phyloP scores from a whole-genome alignment of 23 tunicate species.

The Halocynthia aurantium region DNA sequence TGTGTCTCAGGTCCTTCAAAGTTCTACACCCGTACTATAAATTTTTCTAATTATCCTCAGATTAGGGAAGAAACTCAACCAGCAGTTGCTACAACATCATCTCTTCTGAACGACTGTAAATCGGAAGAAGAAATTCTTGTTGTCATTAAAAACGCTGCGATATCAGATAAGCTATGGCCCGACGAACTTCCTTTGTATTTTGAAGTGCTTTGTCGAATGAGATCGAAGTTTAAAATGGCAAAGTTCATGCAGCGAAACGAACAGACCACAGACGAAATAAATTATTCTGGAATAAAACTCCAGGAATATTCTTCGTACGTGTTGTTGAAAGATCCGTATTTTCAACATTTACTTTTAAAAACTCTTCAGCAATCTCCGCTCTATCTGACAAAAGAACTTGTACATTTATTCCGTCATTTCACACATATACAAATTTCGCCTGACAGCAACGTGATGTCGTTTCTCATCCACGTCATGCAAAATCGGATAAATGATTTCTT shows the following conservation, averaged over 20 bases:
- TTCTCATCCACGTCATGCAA: slow-evolving; percentile 14
- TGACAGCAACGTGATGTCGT: slow-evolving; percentile 17
- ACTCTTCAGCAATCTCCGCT: not conserved
- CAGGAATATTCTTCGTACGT: not conserved
- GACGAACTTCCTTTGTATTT: slow-evolving; percentile 13
- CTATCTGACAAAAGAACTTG: slow-evolving; percentile 10
- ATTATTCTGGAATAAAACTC: not conserved
- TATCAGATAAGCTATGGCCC: slow-evolving; percentile 8
- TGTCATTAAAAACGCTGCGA: slow-evolving; percentile 2
- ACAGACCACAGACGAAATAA: not conserved
- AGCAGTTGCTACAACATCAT: slow-evolving; percentile 7
- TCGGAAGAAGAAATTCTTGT: slow-evolving; percentile 20
- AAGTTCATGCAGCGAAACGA: not conserved
- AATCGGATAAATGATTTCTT: slow-evolving; percentile 52
- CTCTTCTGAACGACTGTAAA: slow-evolving; percentile 1
- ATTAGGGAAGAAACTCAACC: not conserved
- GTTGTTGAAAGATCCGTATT: slow-evolving; percentile 3
- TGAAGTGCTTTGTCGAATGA: not conserved
- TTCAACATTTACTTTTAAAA: slow-evolving; percentile 10
- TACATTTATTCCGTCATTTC: slow-evolving; percentile 1
- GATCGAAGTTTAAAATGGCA: not conserved
- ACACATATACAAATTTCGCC: slow-evolving; percentile 17
- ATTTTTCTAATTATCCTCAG: no score
- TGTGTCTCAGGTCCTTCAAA: no score
- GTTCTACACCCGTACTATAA: no score